Conservation (phyloP, 2,888 invertebrate genomes). For the Mayetiola destructor region DNA sequence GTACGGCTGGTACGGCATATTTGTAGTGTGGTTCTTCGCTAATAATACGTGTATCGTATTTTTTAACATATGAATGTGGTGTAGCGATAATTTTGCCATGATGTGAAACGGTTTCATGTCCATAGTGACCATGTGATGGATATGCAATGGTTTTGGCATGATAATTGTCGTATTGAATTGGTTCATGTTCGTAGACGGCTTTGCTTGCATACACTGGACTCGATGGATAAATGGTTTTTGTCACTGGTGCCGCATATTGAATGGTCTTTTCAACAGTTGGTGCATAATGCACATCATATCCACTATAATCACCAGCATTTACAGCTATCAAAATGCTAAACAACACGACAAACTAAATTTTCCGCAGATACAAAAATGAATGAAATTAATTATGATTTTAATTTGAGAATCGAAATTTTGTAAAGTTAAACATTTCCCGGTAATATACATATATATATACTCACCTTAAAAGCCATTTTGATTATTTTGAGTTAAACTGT, state of each 20-base stretch:
- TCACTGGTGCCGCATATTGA: conserved; percentile 6
- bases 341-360: background rate
- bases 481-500: background rate
- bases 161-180: conserved; percentile 21
- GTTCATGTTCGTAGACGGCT: conserved; percentile 25
- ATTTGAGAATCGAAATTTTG: no score
- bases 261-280: background rate
- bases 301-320: background rate
- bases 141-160: conserved; percentile 16
- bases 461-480: conserved; percentile 3
- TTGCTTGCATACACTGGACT: conserved; percentile 16
- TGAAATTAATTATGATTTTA: background rate
- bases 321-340: background rate
- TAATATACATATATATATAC: background rate
- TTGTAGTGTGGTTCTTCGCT: conserved; percentile 14
- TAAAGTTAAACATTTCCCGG: background rate
- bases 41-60: conserved; percentile 16
- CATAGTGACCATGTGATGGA: conserved; percentile 12
- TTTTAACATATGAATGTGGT: conserved; percentile 17
- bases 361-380: background rate
- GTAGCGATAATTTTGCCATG: conserved; percentile 16
- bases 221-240: background rate
- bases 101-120: conserved; percentile 17
- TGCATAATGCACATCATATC: background rate
- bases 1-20: background rate